Base-by-base conservation (phyloP, 2,113 vertebrate species). In the Ophthalmolycus amberensis region DNA sequence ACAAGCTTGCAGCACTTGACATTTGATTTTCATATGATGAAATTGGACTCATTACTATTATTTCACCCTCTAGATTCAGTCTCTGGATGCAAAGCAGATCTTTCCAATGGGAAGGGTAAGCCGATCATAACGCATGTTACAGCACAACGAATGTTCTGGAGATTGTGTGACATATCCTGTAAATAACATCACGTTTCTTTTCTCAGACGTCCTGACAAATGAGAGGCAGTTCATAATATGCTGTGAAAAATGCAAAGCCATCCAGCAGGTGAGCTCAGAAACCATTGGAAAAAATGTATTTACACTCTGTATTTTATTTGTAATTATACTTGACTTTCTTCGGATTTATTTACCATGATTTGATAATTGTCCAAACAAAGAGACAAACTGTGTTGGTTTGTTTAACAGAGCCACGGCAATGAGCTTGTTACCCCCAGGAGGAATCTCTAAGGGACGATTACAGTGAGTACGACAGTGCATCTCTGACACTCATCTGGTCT, bases 401-500 rank as follows among this genome's bases (percentile, higher is more conserved):
- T 71, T 64, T 73, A 27, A 79, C 90, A 98, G 96, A 96, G 90
- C 32, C 92, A 93, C 27, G 93, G 84, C 59, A 85, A 75, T 63
- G 96, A 97, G 72, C 85, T 93, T 5, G 94, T 97, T 77, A 95
- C 90, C 25, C 97, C 97, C 3, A 93, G 92, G 78, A 95, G 63
- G 58, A 90, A 90, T 97, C 54, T 86, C 94, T 54, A 89, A 90
- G 90, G 96, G 94, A 79, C 91, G 94, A 3, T 92, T 95, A 22
- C 84, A 94, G 96, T 97, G 94, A 89, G 96, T 91, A 60, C 12
- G 52, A 73, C 46, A 25, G 54, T 29, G 56, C 10, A 22, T 82
- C 14, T 77, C 25, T 56, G 14, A 22, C 34, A 34, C 46, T n/a
- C 34, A 20, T 70, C 22, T 50, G 6, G 10, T 46, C 22, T 42